Evolutionary conservation across 2,888 invertebrate genomes (phyloP), one percentile per base, ranked within the genome.

Genomic region (Eupithecia centaureata): DNA sequence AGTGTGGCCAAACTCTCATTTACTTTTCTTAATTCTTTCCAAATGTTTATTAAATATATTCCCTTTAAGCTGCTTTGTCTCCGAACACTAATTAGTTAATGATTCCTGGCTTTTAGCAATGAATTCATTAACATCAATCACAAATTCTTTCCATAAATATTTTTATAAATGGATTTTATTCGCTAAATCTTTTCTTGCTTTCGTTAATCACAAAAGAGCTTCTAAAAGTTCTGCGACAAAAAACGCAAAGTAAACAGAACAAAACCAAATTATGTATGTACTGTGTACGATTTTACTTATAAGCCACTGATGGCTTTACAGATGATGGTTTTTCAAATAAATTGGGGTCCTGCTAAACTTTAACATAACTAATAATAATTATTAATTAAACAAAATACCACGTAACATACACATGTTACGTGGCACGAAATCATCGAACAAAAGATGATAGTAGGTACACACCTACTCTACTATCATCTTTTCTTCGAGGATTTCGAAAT

Each of bases 51-150:
- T 54, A 28, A 54, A 28, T 54, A 54, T 28, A 2, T 28, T 56
- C 30, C n/a, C 30, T 1, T 30, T 3, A 28, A 56, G 15, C 10
- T 10, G 30, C 54, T 18, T 56, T n/a, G 54, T 28, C 28, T 10
- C 28, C n/a, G 30, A 56, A 18, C 54, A 15, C 10, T 10, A 35
- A 57, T 58, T 52, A 51, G 35, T 33, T 57, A 25, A 58, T 51
- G 27, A 47, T 61, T 33, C 42, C 51, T 38, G 28, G 56, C 64
- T 30, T 61, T 47, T 32, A 51, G 15, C 30, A 66, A 64, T 70
- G 61, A 63, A 63, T 70, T 66, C 38, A 42, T 63, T 56, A 30
- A 10, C 15, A 56, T 56, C 1, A 30, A 63, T 42, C 13, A 63
- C 42, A 63, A 30, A 1, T 52, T 15, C 7, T 2, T 30, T 25